These are phyloP conservation scores for Hermatobates lingyangjiaoensis DNA, from an alignment of 1,140 invertebrate genomes.

Conservation along the genomic window DNA sequence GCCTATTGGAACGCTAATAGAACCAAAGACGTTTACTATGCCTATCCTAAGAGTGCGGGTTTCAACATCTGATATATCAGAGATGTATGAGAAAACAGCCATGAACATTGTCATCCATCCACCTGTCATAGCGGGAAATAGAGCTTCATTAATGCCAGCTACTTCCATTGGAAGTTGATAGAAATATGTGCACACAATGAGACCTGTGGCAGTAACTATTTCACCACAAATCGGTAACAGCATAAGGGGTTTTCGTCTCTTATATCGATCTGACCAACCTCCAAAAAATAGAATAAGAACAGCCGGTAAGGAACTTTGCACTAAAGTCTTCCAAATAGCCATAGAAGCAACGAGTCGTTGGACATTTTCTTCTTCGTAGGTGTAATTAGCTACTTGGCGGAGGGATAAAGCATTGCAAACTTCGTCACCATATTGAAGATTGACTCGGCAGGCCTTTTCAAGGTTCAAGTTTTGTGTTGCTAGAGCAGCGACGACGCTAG, in stretches of 20 bases:
- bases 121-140: constrained; percentile 58
- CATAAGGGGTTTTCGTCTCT: constrained; percentile 63
- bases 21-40: constrained; percentile 62
- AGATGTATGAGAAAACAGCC: constrained; percentile 75
- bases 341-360: constrained; percentile 57
- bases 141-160: constrained; percentile 49
- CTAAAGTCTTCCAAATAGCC: constrained; percentile 58
- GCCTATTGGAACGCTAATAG: constrained; percentile 50
- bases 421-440: constrained; percentile 44
- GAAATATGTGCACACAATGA: constrained; percentile 61
- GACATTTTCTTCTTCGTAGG: constrained; percentile 42
- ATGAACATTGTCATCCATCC: constrained; percentile 79
- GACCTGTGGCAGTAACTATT: constrained; percentile 49
- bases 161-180: constrained; percentile 43
- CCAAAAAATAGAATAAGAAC: constrained; percentile 58
- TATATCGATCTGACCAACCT: constrained; percentile 27
- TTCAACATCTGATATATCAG: constrained; percentile 60
- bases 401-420: constrained; percentile 50
- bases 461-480: constrained; percentile 68
- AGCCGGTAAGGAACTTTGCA: constrained; percentile 54
- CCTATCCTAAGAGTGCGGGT: constrained; percentile 63
- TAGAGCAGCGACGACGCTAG: constrained; percentile 49
- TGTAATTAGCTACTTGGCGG: constrained; percentile 48
- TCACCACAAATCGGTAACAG: constrained; percentile 63
- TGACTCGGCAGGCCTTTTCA: constrained; percentile 66